Percentiles rank a stretch among this genome's conserved stretches.
Evolutionary conservation across 1,140 invertebrate genomes (phyloP).

Genomic region (Caerostris extrusa): DNA sequence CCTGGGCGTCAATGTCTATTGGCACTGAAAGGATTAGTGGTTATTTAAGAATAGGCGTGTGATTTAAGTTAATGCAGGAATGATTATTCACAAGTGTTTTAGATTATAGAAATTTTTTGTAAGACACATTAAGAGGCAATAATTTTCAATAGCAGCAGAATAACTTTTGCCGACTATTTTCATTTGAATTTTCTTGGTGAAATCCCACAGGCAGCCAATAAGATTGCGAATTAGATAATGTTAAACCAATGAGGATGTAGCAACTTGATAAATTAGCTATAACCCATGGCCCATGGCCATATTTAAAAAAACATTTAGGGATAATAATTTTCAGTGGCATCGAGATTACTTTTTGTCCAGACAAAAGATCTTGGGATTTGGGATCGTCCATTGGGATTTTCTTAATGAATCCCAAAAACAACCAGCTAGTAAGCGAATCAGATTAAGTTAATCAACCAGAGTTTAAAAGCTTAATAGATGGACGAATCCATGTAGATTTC

Average conservation of each 20-base stretch:
- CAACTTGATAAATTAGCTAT: no score
- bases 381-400: constrained; percentile 12
- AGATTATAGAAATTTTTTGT: no score
- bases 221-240: neutral
- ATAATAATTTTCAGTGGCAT: no score
- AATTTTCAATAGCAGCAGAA: no score
- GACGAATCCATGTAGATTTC: no score
- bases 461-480: neutral
- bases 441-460: neutral
- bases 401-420: neutral
- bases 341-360: no score
- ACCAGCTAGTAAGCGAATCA: neutral
- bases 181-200: constrained; percentile 21
- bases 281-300: no score
- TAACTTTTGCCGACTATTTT: neutral
- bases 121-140: no score
- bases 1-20: neutral
- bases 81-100: no score
- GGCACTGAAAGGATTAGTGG: neutral
- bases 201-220: neutral
- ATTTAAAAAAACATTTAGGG: no score
- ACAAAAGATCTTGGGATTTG: no score
- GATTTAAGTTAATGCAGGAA: no score
- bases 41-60: neutral
- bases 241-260: neutral